These are phyloP conservation scores for Lonchura striata DNA, from an alignment of 2,113 vertebrate genomes.

Conservation along the genomic window DNA sequence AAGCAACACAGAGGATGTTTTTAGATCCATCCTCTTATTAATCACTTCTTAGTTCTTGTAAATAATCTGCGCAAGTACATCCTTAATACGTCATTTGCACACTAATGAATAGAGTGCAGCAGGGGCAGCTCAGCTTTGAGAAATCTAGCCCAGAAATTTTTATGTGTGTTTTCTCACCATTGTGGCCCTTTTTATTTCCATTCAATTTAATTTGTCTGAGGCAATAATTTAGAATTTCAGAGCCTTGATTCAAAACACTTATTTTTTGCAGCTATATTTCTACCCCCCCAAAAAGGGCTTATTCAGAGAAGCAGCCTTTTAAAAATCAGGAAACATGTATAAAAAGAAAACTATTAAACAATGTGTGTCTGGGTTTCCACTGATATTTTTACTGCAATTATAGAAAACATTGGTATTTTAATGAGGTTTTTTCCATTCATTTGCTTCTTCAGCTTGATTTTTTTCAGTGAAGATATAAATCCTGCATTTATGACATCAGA, in stretches of 20 bases:
- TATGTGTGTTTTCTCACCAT: slow-evolving; percentile 54
- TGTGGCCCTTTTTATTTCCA: slow-evolving; percentile 1
- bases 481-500: slow-evolving; percentile 8
- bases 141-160: slow-evolving; percentile 45
- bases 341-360: slow-evolving; percentile 51
- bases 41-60: slow-evolving; percentile 74
- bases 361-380: slow-evolving; percentile 10
- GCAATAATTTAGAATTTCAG: slow-evolving; percentile 51
- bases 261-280: slow-evolving; percentile 41
- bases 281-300: not conserved
- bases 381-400: slow-evolving; percentile 20
- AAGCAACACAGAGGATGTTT: slow-evolving; percentile 72
- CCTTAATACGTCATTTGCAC: slow-evolving; percentile 68
- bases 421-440: not conserved
- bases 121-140: slow-evolving; percentile 54
- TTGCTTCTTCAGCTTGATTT: slow-evolving; percentile 29
- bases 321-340: slow-evolving; percentile 27
- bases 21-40: slow-evolving; percentile 68
- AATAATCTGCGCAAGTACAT: slow-evolving; percentile 74
- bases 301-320: slow-evolving; percentile 17
- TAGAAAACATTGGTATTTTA: slow-evolving; percentile 47
- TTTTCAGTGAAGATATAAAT: slow-evolving; percentile 44
- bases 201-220: slow-evolving; percentile 46
- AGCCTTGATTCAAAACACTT: slow-evolving; percentile 41
- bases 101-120: slow-evolving; percentile 33